Base-by-base conservation (phyloP, 2,113 vertebrate species). In the Hippocampus comes region DNA sequence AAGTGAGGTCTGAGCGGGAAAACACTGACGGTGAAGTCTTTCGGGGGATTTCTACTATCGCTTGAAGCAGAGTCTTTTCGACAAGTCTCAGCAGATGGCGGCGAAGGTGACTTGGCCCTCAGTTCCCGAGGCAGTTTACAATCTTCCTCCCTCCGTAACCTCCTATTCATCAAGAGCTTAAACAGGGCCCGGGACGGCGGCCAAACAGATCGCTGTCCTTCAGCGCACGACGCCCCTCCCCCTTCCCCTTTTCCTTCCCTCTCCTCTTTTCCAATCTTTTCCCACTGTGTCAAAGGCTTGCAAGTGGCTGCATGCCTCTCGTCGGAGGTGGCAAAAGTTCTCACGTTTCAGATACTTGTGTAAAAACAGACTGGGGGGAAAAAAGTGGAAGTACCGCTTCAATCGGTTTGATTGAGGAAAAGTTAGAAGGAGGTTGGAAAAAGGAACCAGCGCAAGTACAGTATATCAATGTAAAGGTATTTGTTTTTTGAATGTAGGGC, bases 261-360 rank as follows among this genome's bases (percentile, higher is more conserved):
- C 77, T 83, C 84, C 76, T 72, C 83, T 51, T 71, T 88, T 82
- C 78, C 84, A 88, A 86, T 82, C 78, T 55, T 70, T 82, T 79
- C 81, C 80, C 70, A 64, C 70, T 82, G 84, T 80, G 81, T 81
- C 70, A 81, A 69, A 59, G 75, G 68, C 72, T 73, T 82, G 80
- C 90, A 87, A 86, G 90, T 86, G 77, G 82, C 76, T 87, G 85
- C 91, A 91, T 78, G 91, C 86, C 87, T 87, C 66, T 73, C 57
- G 76, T 34, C 27, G 18, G 15, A 61, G 57, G 57, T 60, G 25
- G 57, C 27, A 61, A 61, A 15, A 30, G 57, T 60, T 60, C 57
- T 60, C 57, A 60, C 57, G 30, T 12, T 38, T 59, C 25, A 27
- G 25, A 34, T 34, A 34, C 27, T 18, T 61, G 5, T 34, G 59